Conservation (phyloP, 53 echinoderm and acorn worm genomes). For the Zoroaster sp. region DNA sequence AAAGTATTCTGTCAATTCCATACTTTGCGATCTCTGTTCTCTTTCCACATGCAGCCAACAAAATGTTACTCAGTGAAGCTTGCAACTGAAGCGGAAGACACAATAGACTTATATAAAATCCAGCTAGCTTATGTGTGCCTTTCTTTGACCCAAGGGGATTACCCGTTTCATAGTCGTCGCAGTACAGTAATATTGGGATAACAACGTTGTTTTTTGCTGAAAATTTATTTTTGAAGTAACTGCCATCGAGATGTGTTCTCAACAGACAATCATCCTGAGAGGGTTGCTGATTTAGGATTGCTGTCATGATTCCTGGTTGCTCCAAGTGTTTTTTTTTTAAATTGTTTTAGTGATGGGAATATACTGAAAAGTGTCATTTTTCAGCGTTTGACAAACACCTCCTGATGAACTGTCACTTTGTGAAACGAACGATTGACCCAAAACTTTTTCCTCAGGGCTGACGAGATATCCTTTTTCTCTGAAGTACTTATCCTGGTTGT, state of each 20-base stretch:
- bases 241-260: constrained; percentile 57
- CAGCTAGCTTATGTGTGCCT: constrained; percentile 54
- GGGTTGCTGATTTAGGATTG: constrained; percentile 43
- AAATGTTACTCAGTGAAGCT: constrained; percentile 43
- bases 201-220: neutral
- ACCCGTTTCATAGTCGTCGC: constrained; percentile 65
- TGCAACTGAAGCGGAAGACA: constrained; percentile 51
- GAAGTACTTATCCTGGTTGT: constrained; percentile 56
- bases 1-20: constrained; percentile 42
- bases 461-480: constrained; percentile 52
- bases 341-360: constrained; percentile 47
- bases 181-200: constrained; percentile 55
- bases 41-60: constrained; percentile 54
- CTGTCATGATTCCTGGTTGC: constrained; percentile 52
- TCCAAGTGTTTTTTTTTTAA: constrained; percentile 39
- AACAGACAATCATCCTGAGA: constrained; percentile 1
- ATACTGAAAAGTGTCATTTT: constrained; percentile 50
- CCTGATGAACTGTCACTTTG: constrained; percentile 35
- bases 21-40: constrained; percentile 40
- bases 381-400: constrained; percentile 40
- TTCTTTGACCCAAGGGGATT: constrained; percentile 66
- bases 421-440: constrained; percentile 43
- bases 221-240: constrained; percentile 52
- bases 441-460: constrained; percentile 40
- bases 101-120: constrained; percentile 54